phyloP scores from a whole-genome alignment of 1,140 invertebrate genomes.

The Diabrotica undecimpunctata region DNA sequence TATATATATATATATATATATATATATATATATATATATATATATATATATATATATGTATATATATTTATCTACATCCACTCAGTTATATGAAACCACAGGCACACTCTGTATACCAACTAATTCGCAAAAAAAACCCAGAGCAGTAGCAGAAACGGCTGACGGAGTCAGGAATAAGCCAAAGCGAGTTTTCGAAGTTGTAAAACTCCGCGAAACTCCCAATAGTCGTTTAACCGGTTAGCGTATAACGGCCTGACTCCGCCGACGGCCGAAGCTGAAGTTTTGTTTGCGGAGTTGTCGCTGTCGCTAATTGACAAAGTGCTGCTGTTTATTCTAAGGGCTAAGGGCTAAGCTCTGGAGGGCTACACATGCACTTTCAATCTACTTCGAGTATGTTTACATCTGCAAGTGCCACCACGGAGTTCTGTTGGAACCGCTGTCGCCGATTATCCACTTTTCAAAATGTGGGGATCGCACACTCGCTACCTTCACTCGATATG shows the following conservation, averaged over 20 bases:
- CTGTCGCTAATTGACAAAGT: constrained; percentile 38
- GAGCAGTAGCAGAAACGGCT: neutral
- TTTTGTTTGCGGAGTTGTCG: constrained; percentile 29
- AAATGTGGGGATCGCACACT: too few relatives aligned
- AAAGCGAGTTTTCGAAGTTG: neutral
- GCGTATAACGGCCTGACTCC: neutral
- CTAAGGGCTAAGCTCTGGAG: constrained; percentile 1
- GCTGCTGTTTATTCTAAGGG: constrained; percentile 39
- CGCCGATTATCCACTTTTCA: too few relatives aligned
- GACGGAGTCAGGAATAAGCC: neutral
- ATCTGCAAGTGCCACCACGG: constrained; percentile 25
- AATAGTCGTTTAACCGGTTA: neutral
- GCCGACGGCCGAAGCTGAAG: neutral
- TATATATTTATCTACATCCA: too few relatives aligned
- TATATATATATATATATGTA: too few relatives aligned
- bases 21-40: too few relatives aligned
- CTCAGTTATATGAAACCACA: too few relatives aligned
- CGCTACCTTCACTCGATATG: too few relatives aligned
- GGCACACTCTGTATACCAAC: too few relatives aligned
- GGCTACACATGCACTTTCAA: constrained; percentile 39
- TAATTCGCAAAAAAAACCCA: too few relatives aligned
- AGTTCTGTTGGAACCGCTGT: neutral
- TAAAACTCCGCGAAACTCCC: neutral
- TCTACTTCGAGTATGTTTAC: constrained; percentile 37
- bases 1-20: too few relatives aligned